phyloP scores from a whole-genome alignment of 1,140 invertebrate genomes.

The Anoplophora glabripennis region DNA sequence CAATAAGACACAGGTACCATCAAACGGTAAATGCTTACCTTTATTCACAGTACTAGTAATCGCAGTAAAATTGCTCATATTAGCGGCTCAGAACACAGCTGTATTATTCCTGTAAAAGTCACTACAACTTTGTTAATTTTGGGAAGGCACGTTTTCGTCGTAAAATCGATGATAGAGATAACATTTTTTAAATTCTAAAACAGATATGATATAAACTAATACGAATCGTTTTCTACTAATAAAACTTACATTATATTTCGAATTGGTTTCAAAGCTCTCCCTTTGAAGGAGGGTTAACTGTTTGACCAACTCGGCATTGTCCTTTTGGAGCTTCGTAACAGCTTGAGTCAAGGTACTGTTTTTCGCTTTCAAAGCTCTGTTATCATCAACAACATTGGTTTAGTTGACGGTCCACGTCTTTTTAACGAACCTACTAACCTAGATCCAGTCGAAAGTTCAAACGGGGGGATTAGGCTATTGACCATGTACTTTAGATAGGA shows the following conservation, averaged over 20 bases:
- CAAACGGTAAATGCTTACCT: neutral
- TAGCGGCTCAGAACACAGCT: conserved; percentile 1
- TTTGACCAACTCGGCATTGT: neutral
- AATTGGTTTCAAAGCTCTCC: conserved; percentile 9
- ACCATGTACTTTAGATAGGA: no score
- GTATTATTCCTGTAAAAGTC: conserved; percentile 1
- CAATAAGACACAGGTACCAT: neutral
- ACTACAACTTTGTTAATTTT: conserved; percentile 4
- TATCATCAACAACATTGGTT: neutral
- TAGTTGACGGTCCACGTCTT: no score
- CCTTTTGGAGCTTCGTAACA: conserved; percentile 12
- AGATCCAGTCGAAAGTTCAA: no score
- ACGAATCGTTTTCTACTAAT: neutral
- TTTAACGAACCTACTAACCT: no score
- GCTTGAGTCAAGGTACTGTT: conserved; percentile 8
- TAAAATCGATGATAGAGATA: conserved; percentile 9
- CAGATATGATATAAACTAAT: neutral
- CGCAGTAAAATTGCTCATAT: neutral
- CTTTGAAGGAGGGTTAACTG: conserved; percentile 7
- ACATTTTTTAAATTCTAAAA: conserved; percentile 18
- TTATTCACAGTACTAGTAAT: neutral
- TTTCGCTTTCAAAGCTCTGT: conserved; percentile 1
- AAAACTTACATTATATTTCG: conserved; percentile 15
- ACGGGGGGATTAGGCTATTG: no score
- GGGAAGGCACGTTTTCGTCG: conserved; percentile 2